Base-by-base conservation (phyloP, 2,113 vertebrate genomes). In the Alligator mississippiensis region DNA sequence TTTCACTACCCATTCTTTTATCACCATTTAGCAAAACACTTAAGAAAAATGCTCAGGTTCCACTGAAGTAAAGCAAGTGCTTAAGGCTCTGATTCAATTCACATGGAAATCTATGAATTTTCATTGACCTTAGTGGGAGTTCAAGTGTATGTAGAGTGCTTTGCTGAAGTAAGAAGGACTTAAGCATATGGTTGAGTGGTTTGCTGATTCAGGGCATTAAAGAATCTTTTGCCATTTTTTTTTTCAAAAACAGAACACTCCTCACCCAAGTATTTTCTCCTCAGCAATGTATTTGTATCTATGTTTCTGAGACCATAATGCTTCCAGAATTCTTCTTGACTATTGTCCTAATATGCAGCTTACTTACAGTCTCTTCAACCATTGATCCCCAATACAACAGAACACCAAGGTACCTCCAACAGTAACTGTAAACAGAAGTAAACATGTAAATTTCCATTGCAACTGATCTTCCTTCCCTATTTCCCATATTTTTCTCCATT, bases 131-230 rank as follows among this genome's bases (percentile, higher is more conserved):
- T 75, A 96, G 64, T 85, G 89, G 82, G n/a, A 89, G 75, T 64
- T 92, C 92, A 95, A 95, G 90, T 92, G 92, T 63, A 90, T 93
- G 90, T 89, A 87, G 80, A 90, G 38, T 87, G 61, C 72, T 94
- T 90, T 93, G 75, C 88, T 92, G 85, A 90, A 79, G 63, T 63
- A 86, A 93, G 95, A 85, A 34, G 80, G 80, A 85, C 94, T 95
- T 95, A 82, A 94, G 87, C 70, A 77, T 88, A 75, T 34, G 85
- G 87, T 47, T 88, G 87, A 64, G 38, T 75, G 85, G 64, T 84
- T 94, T 83, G 84, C 92, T 92, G 90, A 87, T 79, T 90, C 77
- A 64, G 90, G 87, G 70, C 58, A 77, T 87, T 58, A 87, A 57
- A 74, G 58, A 60, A 76, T 63, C 54, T 77, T 94, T 94, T 77